phyloP scores from a whole-genome alignment of 2,113 vertebrate genomes.

The Erythrocebus patas region DNA sequence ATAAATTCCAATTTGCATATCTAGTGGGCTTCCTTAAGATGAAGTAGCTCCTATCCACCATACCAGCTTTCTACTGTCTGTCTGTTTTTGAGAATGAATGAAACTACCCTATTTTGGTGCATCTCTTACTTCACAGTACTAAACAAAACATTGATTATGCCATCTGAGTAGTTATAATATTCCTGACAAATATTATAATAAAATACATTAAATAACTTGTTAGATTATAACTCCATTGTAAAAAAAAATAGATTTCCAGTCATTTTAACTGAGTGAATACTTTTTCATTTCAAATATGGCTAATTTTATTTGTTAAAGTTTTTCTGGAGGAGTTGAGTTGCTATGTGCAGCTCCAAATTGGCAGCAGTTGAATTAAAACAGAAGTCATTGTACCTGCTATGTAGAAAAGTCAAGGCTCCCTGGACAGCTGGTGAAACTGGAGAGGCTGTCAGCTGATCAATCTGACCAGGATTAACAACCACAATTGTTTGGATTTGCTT shows the following conservation, averaged over 20 bases:
- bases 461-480: constrained; percentile 40
- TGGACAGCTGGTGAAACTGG: background rate
- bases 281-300: background rate
- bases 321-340: background rate
- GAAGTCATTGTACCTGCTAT: constrained; percentile 5
- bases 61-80: background rate
- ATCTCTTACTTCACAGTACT: background rate
- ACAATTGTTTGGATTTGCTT: constrained; percentile 20
- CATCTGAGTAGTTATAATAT: constrained; percentile 14
- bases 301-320: constrained; percentile 46
- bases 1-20: background rate
- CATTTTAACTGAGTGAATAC: constrained; percentile 25
- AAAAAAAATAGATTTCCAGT: background rate
- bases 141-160: background rate
- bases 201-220: constrained; percentile 27
- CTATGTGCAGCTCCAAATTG: background rate
- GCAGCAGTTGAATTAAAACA: background rate
- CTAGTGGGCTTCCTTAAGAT: background rate
- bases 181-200: background rate
- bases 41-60: background rate
- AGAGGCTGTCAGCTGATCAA: background rate
- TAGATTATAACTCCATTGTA: background rate
- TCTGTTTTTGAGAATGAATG: background rate
- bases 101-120: background rate
- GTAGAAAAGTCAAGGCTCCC: background rate